Evolutionary conservation across 2,797 vertebrate genomes (phyloP).

Genomic region (Urocyon cinereoargenteus): DNA sequence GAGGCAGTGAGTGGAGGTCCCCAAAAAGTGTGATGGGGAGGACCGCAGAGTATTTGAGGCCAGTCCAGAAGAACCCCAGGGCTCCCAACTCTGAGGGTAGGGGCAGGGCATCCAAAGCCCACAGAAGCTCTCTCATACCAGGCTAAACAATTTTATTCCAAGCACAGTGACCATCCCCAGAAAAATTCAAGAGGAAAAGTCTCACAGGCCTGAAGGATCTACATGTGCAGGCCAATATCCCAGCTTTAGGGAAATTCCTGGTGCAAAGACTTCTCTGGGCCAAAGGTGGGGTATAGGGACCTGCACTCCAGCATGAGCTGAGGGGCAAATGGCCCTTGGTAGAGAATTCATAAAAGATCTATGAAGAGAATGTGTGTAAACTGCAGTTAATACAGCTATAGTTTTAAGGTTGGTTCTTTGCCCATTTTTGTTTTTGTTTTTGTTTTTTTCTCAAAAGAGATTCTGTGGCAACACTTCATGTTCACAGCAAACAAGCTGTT

Average conservation of each 20-base stretch:
- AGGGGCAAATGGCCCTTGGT: background rate
- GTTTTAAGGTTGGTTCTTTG: background rate
- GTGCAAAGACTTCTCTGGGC: conserved; percentile 53
- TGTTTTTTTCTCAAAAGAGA: background rate
- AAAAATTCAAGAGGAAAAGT: conserved; percentile 18
- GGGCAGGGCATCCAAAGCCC: background rate
- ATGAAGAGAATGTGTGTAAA: background rate
- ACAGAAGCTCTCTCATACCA: background rate
- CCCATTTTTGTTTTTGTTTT: no score
- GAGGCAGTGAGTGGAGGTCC: background rate
- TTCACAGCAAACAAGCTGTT: background rate
- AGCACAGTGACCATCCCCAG: background rate
- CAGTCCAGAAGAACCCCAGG: background rate
- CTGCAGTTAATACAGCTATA: background rate
- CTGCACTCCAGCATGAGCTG: background rate
- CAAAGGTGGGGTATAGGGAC: background rate
- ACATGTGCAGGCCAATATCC: conserved; percentile 59
- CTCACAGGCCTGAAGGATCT: background rate
- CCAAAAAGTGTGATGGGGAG: background rate
- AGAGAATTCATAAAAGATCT: background rate
- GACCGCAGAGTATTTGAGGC: background rate
- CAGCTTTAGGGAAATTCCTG: conserved; percentile 37
- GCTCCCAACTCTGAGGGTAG: background rate
- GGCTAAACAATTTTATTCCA: background rate
- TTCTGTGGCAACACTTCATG: conserved; percentile 4